Conservation (phyloP, 1,140 invertebrate genomes). For the Mya arenaria region DNA sequence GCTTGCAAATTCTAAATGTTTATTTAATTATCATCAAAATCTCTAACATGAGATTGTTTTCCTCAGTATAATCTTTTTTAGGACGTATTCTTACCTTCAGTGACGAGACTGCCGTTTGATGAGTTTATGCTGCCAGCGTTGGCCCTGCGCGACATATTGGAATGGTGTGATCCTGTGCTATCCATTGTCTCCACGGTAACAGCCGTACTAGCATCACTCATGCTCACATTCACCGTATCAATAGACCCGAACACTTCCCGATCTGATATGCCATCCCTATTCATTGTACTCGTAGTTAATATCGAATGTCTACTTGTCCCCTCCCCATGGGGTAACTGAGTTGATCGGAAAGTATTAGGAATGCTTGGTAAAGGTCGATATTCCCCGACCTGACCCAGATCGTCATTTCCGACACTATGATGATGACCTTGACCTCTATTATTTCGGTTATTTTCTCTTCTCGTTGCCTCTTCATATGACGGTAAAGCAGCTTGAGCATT, state of each 20-base stretch:
- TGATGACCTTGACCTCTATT: neutral
- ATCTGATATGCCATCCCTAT: constrained; percentile 74
- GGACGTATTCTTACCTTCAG: constrained; percentile 70
- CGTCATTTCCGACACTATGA: too few relatives aligned
- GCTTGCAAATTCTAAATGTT: too few relatives aligned
- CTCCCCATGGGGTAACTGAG: constrained; percentile 36
- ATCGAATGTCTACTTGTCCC: constrained; percentile 74
- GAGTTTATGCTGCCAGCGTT: constrained; percentile 77
- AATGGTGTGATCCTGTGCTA: constrained; percentile 73
- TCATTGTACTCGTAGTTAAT: constrained; percentile 75
- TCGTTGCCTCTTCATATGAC: constrained; percentile 75
- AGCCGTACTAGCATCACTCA: constrained; percentile 77
- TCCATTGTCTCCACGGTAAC: constrained; percentile 75
- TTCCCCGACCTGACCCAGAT: constrained; percentile 53
- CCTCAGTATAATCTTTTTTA: too few relatives aligned
- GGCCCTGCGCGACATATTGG: constrained; percentile 73
- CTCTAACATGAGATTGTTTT: too few relatives aligned
- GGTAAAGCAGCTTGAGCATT: constrained; percentile 72
- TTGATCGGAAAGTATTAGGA: constrained; percentile 67
- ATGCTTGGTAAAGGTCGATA: constrained; percentile 75
- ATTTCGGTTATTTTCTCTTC: constrained; percentile 50
- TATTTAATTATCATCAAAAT: too few relatives aligned
- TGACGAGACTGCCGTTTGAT: constrained; percentile 74
- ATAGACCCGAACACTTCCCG: constrained; percentile 75
- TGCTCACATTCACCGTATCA: constrained; percentile 79